Conservation (phyloP, 35 echinoderm and acorn worm genomes). For the Heliocidaris tuberculata region DNA sequence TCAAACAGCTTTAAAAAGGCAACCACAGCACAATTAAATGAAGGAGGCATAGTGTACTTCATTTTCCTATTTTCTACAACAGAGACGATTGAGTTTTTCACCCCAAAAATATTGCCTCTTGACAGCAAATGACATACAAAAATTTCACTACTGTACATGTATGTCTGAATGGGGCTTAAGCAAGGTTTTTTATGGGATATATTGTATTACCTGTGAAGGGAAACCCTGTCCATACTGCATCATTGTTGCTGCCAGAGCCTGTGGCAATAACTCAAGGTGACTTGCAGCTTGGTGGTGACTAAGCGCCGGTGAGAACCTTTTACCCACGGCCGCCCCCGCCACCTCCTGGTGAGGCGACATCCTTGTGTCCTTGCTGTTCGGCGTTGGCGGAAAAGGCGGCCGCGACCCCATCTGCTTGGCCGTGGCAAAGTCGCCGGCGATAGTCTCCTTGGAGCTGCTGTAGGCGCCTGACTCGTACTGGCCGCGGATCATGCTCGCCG, state of each 20-base stretch:
- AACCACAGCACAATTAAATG: too few relatives aligned
- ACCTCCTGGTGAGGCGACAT: constrained; percentile 51
- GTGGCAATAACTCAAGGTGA: constrained; percentile 29
- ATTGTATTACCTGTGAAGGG: not conserved
- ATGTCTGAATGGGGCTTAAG: too few relatives aligned
- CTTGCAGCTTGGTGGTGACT: constrained; percentile 11
- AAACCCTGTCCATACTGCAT: constrained; percentile 24
- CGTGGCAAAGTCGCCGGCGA: constrained; percentile 73
- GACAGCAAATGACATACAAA: too few relatives aligned
- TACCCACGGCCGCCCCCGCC: constrained; percentile 21
- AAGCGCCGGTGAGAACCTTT: constrained; percentile 35
- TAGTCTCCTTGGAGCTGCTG: constrained; percentile 97
- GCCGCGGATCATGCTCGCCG: constrained; percentile 65
- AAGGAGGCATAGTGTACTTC: too few relatives aligned
- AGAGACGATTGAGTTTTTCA: too few relatives aligned
- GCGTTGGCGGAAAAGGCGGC: constrained; percentile 49
- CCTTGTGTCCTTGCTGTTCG: constrained; percentile 44
- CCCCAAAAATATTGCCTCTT: too few relatives aligned
- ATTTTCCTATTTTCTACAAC: too few relatives aligned
- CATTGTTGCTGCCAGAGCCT: not conserved
- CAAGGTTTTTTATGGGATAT: not conserved
- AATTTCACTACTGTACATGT: too few relatives aligned
- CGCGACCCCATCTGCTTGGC: constrained; percentile 62
- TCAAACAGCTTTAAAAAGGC: not conserved
- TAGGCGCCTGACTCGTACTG: constrained; percentile 81